Conservation (phyloP, 2,888 invertebrate genomes). For the Eilema griseolum region DNA sequence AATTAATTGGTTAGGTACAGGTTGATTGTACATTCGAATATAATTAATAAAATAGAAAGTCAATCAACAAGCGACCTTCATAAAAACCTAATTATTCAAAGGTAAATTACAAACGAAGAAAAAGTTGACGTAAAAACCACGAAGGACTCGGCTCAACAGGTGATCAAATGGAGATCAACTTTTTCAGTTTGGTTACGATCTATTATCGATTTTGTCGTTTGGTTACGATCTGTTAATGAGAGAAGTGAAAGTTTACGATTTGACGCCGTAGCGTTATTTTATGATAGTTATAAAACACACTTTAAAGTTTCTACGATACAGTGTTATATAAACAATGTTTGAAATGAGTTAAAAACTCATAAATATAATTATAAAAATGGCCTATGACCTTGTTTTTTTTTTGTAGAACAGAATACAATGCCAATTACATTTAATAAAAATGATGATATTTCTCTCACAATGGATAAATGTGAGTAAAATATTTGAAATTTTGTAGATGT, state of each 20-base stretch:
- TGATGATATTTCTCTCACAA: neutral
- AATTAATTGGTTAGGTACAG: neutral
- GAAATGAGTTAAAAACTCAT: constrained; percentile 41
- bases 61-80: constrained; percentile 18
- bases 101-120: constrained; percentile 17
- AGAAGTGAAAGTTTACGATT: constrained; percentile 77
- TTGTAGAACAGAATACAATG: neutral
- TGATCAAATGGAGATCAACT: constrained; percentile 26
- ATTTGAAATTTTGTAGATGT: neutral
- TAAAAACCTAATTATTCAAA: constrained; percentile 25
- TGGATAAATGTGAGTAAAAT: too few relatives aligned
- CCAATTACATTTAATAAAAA: neutral
- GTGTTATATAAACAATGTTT: constrained; percentile 52
- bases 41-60: constrained; percentile 13
- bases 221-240: constrained; percentile 76
- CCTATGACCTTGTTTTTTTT: constrained; percentile 28
- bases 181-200: constrained; percentile 59
- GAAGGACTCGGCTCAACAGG: constrained; percentile 41
- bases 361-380: constrained; percentile 34
- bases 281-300: constrained; percentile 69
- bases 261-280: constrained; percentile 69
- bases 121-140: constrained; percentile 26
- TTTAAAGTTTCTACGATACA: constrained; percentile 49
- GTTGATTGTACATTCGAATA: neutral
- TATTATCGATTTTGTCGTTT: constrained; percentile 62